phyloP scores from a whole-genome alignment of 2,888 invertebrate genomes.

The Cheilosia impressa region DNA sequence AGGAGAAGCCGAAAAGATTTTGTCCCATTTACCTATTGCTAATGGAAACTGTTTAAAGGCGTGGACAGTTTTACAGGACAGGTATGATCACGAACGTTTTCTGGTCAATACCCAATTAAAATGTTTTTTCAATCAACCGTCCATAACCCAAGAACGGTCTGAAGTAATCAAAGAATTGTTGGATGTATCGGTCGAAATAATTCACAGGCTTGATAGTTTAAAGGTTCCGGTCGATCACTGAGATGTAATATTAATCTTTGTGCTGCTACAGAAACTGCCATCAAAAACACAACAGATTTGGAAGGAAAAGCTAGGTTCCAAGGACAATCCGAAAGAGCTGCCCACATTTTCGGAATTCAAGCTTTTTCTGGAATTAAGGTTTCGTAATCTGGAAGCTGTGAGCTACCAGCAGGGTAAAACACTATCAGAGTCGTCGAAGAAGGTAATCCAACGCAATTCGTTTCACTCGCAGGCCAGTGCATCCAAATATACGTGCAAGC shows the following conservation, averaged over 20 bases:
- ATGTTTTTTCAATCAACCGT: slow-evolving; percentile 7
- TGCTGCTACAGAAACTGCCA: slow-evolving; percentile 1
- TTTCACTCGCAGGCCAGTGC: slow-evolving; percentile 17
- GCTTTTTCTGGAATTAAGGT: slow-evolving; percentile 8
- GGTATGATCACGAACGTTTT: slow-evolving; percentile 15
- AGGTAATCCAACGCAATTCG: slow-evolving; percentile 13
- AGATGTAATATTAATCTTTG: background rate
- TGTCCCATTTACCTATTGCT: background rate
- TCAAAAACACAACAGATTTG: slow-evolving; percentile 5
- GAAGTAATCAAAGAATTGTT: slow-evolving; percentile 1
- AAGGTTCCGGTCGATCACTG: background rate
- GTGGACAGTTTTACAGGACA: slow-evolving; percentile 1
- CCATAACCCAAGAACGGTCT: background rate
- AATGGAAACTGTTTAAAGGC: background rate
- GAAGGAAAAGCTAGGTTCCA: slow-evolving; percentile 11
- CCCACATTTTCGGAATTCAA: slow-evolving; percentile 6
- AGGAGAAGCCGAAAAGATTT: slow-evolving; percentile 9
- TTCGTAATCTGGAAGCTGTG: slow-evolving; percentile 43
- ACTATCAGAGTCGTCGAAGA: background rate
- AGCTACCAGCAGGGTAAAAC: slow-evolving; percentile 1
- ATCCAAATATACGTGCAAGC: background rate
- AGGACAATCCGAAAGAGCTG: slow-evolving; percentile 11
- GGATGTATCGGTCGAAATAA: slow-evolving; percentile 7
- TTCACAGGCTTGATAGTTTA: background rate
- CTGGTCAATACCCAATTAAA: slow-evolving; percentile 27